A percentile compares a stretch with the other conserved stretches of the same genome.
Evolutionary conservation across 2,797 vertebrate species (phyloP).

Genomic region (Tragelaphus oryx): DNA sequence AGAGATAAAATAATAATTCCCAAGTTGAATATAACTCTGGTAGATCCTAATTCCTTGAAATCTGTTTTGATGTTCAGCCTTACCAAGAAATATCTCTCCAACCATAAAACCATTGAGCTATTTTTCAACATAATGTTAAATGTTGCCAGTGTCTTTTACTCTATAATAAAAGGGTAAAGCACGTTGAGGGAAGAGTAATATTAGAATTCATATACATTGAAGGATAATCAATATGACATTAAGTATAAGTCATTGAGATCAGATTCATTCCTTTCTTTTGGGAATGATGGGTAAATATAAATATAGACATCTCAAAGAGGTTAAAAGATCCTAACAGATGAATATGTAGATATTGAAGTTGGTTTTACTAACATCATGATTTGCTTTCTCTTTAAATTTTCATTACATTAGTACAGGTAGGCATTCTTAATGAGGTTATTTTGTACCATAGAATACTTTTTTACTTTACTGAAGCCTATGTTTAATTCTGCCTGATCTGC

Average conservation of each 20-base stretch:
- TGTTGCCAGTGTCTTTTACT: background rate
- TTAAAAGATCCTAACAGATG: background rate
- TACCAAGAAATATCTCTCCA: background rate
- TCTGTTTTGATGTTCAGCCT: background rate
- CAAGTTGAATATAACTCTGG: background rate
- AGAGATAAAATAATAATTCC: background rate
- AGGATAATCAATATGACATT: background rate
- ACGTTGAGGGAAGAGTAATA: background rate
- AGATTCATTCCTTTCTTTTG: background rate
- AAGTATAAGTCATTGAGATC: background rate
- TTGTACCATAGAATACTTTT: background rate
- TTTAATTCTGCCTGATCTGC: background rate
- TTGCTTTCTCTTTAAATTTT: background rate
- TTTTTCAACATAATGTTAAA: background rate
- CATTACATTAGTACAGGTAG: background rate
- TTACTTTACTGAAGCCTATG: background rate
- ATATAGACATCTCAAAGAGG: background rate
- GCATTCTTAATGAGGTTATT: background rate
- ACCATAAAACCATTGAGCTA: background rate
- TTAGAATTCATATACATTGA: background rate
- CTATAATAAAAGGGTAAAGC: background rate
- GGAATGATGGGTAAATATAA: background rate
- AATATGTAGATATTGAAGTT: background rate
- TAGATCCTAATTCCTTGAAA: background rate
- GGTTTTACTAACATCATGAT: background rate